Evolutionary conservation across 2,888 invertebrate species (phyloP).

Genomic region (Xestia sexstrigata): DNA sequence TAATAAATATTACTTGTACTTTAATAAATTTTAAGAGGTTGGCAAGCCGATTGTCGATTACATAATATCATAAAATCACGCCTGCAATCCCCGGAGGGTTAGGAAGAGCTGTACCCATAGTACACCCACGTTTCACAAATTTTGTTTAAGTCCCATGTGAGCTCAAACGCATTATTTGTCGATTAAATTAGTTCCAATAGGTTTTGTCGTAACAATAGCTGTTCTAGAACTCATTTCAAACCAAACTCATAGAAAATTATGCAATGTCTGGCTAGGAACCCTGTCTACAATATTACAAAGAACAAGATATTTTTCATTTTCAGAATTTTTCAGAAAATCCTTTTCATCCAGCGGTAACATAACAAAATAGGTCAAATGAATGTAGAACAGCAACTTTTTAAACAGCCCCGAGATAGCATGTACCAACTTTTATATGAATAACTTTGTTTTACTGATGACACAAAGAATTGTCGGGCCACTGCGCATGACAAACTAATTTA

Average conservation of each 20-base stretch:
- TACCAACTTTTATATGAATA: conserved; percentile 68
- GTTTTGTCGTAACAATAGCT: neutral
- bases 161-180: too few species aligned
- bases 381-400: conserved; percentile 63
- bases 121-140: too few species aligned
- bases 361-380: conserved; percentile 64
- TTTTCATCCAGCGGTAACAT: conserved; percentile 36
- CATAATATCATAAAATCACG: too few species aligned
- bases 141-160: too few species aligned
- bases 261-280: conserved; percentile 1
- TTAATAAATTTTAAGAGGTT: neutral
- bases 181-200: neutral
- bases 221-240: neutral
- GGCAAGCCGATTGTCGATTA: too few species aligned
- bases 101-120: too few species aligned
- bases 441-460: conserved; percentile 72
- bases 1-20: too few species aligned
- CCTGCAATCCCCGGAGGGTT: too few species aligned
- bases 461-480: conserved; percentile 69
- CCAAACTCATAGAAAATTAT: neutral
- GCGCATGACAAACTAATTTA: conserved; percentile 70
- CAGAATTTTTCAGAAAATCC: conserved; percentile 52
- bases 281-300: conserved; percentile 25
- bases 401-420: conserved; percentile 63
- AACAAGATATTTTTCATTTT: conserved; percentile 39